Conservation (phyloP, 2,888 invertebrate genomes). For the Macrostomum cliftonense region DNA sequence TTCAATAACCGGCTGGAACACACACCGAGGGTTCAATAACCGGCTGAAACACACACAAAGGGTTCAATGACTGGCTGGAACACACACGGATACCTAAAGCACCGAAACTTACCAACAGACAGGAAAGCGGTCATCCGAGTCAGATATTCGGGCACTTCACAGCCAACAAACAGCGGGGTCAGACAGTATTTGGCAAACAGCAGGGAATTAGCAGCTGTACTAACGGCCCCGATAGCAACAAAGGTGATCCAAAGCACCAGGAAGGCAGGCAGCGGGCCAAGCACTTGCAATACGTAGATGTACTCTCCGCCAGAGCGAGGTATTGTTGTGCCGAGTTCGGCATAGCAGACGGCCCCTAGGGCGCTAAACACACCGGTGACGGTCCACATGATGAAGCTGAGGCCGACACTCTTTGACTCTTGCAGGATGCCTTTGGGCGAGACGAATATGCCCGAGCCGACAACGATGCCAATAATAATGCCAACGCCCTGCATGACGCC, state of each 20-base stretch:
- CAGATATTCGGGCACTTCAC: conserved; percentile 21
- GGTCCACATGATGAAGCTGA: conserved; percentile 67
- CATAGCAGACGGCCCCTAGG: conserved; percentile 68
- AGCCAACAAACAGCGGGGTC: conserved; percentile 25
- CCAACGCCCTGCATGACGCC: conserved; percentile 64
- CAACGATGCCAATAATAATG: conserved; percentile 74
- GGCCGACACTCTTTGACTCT: conserved; percentile 63
- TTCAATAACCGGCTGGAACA: too few relatives aligned
- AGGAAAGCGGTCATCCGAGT: conserved; percentile 22
- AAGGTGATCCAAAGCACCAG: conserved; percentile 31
- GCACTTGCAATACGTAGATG: conserved; percentile 40
- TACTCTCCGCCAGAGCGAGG: conserved; percentile 43
- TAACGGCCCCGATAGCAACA: conserved; percentile 27
- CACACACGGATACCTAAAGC: too few relatives aligned
- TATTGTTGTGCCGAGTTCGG: conserved; percentile 71
- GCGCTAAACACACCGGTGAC: conserved; percentile 55
- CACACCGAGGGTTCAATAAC: too few relatives aligned
- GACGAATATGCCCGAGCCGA: conserved; percentile 84
- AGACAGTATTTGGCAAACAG: conserved; percentile 31
- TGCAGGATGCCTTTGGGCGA: conserved; percentile 72
- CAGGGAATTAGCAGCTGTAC: conserved; percentile 28
- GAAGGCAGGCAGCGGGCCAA: conserved; percentile 31
- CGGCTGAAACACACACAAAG: too few relatives aligned
- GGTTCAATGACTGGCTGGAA: too few relatives aligned
- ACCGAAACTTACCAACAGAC: conserved; percentile 25